Conservation (phyloP, 1,140 invertebrate genomes). For the Lysiphlebus fabarum region DNA sequence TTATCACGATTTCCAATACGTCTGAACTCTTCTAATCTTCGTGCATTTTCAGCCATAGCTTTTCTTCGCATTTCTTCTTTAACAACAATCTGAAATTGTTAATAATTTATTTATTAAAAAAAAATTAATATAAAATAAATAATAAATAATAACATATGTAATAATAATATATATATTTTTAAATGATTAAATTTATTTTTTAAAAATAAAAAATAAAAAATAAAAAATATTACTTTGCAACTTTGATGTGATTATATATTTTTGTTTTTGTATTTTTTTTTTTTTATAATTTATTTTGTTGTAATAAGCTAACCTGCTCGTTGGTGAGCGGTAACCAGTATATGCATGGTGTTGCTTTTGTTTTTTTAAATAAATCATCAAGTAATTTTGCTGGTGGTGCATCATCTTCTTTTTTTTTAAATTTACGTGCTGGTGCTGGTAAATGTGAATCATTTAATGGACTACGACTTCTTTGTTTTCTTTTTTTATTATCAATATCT, state of each 20-base stretch:
- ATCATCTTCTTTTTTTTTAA: constrained; percentile 76
- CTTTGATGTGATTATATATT: constrained; percentile 9
- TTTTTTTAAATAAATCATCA: constrained; percentile 95
- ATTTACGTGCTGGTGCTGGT: constrained; percentile 62
- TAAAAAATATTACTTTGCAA: constrained; percentile 10
- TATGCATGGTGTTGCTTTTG: constrained; percentile 90
- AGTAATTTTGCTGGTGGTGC: constrained; percentile 86
- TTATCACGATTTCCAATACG: constrained; percentile 52
- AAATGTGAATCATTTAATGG: constrained; percentile 44
- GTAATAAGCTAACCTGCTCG: constrained; percentile 73
- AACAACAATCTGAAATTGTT: constrained; percentile 77
- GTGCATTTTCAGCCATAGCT: constrained; percentile 81
- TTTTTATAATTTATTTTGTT: constrained; percentile 11
- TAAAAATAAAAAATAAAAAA: too few species aligned
- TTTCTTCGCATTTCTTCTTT: constrained; percentile 82
- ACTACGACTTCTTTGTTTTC: constrained; percentile 57
- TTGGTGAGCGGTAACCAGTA: constrained; percentile 96
- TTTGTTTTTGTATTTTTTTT: background rate
- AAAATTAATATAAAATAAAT: too few species aligned
- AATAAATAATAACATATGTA: too few species aligned
- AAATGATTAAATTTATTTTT: too few species aligned
- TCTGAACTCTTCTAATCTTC: constrained; percentile 69
- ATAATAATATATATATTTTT: too few species aligned
- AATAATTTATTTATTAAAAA: too few species aligned
- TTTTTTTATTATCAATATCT: constrained; percentile 55